Evolutionary conservation across 2,113 vertebrate species (phyloP), one percentile per base, ranked within the genome.

Genomic region (Tyrannus savana): DNA sequence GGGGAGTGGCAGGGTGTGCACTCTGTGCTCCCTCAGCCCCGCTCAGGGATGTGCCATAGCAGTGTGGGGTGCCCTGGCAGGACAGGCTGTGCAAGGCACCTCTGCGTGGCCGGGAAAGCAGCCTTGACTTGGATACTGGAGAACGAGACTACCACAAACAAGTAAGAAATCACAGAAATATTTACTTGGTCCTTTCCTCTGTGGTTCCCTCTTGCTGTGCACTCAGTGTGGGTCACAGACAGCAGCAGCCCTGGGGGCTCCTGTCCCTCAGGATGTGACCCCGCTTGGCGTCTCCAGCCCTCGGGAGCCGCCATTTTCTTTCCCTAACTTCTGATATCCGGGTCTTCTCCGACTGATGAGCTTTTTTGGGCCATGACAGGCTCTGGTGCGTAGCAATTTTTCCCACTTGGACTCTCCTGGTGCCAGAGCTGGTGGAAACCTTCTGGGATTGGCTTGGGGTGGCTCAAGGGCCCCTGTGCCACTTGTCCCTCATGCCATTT

Each of bases 401-500:
- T 25, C 24, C 15, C 0, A 1, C 25, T 55, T 10, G 18, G 37
- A 2, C 2, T 3, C 14, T 9, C 6, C 22, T 41, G 22, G 37
- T 1, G 22, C 42, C 42, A 30, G 42, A 47, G 42, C 35, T 0
- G 0, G 15, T 0, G 1, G 41, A 52, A 93, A 35, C 24, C 0
- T 1, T 6, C 15, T 0, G 3, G 11, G 16, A 46, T 14, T 3
- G 0, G 24, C 46, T 55, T 0, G 0, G 19, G 35, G 46, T 0
- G 0, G 64, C 24, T 60, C 31, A 33, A 0, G 4, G 37, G 1
- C 4, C 5, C 30, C 52, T 21, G 23, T 9, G 9, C 18, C 24
- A 0, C 59, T 28, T 12, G 4, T 56, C 30, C 3, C 37, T 35
- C 3, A 1, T 0, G 2, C 7, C n/a, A 33, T 23, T 22, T 46